Conservation (phyloP, 1,140 invertebrate species). For the Rhynchophorus ferrugineus region DNA sequence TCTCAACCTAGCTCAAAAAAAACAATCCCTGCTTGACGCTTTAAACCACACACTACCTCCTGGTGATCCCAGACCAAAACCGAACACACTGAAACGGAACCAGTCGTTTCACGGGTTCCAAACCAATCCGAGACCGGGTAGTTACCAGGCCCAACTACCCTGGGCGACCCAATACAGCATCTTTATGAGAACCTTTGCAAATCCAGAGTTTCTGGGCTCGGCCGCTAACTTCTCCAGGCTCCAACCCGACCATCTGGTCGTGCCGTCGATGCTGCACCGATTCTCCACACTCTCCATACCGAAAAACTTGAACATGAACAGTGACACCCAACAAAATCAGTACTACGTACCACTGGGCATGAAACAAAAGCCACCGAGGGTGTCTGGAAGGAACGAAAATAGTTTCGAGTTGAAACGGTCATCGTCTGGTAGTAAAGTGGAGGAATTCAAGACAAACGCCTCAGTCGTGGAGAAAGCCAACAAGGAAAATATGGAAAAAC, state of each 20-base stretch:
- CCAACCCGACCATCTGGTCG: background rate
- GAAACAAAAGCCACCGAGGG: conserved; percentile 6
- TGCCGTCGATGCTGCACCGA: background rate
- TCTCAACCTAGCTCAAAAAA: background rate
- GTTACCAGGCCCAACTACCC: conserved; percentile 9
- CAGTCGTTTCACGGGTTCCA: conserved; percentile 39
- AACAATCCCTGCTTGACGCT: background rate
- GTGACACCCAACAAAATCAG: conserved; percentile 14
- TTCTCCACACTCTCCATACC: background rate
- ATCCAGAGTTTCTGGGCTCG: conserved; percentile 7
- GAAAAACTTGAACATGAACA: conserved; percentile 2
- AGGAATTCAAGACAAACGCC: background rate
- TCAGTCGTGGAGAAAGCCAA: background rate
- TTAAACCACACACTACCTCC: conserved; percentile 7
- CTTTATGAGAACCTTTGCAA: conserved; percentile 14
- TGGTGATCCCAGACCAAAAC: conserved; percentile 4
- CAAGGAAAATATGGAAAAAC: conserved; percentile 9
- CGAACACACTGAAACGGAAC: conserved; percentile 29
- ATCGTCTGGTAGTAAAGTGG: conserved; percentile 27
- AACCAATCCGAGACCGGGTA: conserved; percentile 9
- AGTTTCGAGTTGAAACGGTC: conserved; percentile 17
- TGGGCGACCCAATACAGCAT: conserved; percentile 20
- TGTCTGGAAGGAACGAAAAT: conserved; percentile 27
- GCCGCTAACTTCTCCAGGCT: conserved; percentile 3
- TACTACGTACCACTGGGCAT: conserved; percentile 9